Evolutionary conservation across 2,113 vertebrate species (phyloP).

Genomic region (Symphodus melops): DNA sequence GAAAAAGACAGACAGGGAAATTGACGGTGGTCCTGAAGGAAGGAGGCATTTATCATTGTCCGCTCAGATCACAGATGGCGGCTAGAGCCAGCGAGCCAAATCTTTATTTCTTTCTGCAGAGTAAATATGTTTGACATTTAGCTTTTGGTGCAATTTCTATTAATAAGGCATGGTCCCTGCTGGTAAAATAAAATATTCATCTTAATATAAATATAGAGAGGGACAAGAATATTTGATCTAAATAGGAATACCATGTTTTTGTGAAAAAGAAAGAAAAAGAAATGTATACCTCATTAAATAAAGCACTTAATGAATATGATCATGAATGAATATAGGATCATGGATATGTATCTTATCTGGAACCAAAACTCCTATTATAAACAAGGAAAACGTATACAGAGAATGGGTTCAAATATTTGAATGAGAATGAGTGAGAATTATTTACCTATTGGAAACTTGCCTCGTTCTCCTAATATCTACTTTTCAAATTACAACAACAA

Average conservation of each 20-base stretch:
- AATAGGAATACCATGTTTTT: background rate
- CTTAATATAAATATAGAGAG: background rate
- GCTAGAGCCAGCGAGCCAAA: background rate
- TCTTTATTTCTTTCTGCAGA: slow-evolving; percentile 6
- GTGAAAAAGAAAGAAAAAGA: no score
- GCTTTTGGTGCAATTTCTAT: background rate
- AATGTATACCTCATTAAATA: no score
- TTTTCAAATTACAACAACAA: no score
- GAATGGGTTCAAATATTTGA: no score
- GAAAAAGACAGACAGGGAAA: slow-evolving; percentile 14
- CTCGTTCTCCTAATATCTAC: no score
- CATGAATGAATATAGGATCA: no score
- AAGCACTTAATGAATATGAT: background rate
- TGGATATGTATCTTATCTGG: background rate
- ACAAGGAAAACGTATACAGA: no score
- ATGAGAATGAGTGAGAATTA: no score
- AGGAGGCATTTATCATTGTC: slow-evolving; percentile 27
- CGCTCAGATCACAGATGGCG: slow-evolving; percentile 18
- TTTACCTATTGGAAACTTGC: no score
- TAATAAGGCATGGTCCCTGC: background rate
- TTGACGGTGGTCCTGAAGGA: slow-evolving; percentile 37
- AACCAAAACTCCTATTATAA: no score
- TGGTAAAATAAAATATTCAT: background rate
- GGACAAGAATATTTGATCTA: background rate
- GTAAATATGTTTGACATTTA: background rate